Evolutionary conservation across 2,797 vertebrate genomes (phyloP), one percentile per base, ranked within the genome.

Genomic region (Ctenopoma multispine): DNA sequence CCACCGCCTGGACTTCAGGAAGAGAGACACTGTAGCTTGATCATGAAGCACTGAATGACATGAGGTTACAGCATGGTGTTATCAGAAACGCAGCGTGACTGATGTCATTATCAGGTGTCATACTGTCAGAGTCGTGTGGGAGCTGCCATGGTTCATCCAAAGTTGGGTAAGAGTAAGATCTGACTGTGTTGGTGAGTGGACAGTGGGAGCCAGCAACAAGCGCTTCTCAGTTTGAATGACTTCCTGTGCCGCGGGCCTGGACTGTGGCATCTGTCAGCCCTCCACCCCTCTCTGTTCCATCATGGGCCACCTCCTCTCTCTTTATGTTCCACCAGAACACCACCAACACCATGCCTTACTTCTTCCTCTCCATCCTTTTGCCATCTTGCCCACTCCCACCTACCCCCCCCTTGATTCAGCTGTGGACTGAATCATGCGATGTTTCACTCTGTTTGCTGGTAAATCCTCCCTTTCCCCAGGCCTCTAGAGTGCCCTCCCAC

Each of bases 221-320:
- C 85, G 68, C 88, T 88, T 89, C 82, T 76, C 77, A 77, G 77
- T 91, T 93, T 92, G 89, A 93, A 94, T 89, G 92, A 93, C 93
- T 94, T 94, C 94, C 93, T 94, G 93, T 82, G 55, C 88, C 82
- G 84, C 56, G 82, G 89, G 90, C 85, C 93, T 93, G 92, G 91
- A 92, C 89, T 91, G 89, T 92, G 92, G 93, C 91, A 93, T 93
- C 89, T 91, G 92, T 93, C 88, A 91, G 70, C 77, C 63, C 60
- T 43, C 63, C 53, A 64, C 63, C 41, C 69, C 75, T 56, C 69
- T 69, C 59, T 61, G 43, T 56, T 51, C 69, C 13, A 13, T 70
- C 72, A 44, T 57, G 31, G 44, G 59, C 48, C 59, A 65, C 73
- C 72, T 63, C 63, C 58, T 67, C 54, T 67, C 48, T 69, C 40